These are phyloP conservation scores for Poeciliopsis occidentalis DNA, from an alignment of 2,113 vertebrate genomes.

Conservation along the genomic window DNA sequence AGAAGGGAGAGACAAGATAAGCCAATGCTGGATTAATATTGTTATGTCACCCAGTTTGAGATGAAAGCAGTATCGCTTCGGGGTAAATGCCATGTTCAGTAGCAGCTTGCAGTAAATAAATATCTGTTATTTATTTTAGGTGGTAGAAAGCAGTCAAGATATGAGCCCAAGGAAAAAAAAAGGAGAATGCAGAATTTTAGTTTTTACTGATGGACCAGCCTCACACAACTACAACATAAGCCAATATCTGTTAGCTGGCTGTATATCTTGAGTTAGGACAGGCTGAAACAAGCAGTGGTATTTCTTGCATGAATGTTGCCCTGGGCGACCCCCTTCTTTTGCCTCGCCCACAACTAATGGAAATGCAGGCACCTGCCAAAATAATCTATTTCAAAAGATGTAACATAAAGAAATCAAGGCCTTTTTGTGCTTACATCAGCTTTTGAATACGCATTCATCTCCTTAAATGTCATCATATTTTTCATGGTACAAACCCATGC, in stretches of 20 bases:
- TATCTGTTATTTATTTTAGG: slow-evolving; percentile 18
- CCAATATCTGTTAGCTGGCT: background rate
- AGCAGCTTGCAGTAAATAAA: slow-evolving; percentile 39
- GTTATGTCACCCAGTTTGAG: slow-evolving; percentile 47
- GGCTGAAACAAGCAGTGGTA: too few relatives aligned
- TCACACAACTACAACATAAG: background rate
- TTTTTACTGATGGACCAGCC: slow-evolving; percentile 24
- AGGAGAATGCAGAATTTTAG: slow-evolving; percentile 49
- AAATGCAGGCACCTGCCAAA: background rate
- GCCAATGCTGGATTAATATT: slow-evolving; percentile 62
- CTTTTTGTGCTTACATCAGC: background rate
- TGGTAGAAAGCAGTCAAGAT: slow-evolving; percentile 22
- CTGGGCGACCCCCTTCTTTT: background rate
- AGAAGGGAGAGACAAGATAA: slow-evolving; percentile 64
- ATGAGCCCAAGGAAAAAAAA: slow-evolving; percentile 58
- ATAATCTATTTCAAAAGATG: background rate
- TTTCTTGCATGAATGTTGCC: too few relatives aligned
- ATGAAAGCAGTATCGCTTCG: slow-evolving; percentile 39
- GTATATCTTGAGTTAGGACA: background rate
- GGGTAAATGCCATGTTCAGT: slow-evolving; percentile 43
- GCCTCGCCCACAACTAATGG: background rate
- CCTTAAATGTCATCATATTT: background rate
- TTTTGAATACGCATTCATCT: background rate
- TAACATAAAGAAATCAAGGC: too few relatives aligned
- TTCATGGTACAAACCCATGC: background rate